These are phyloP conservation scores for Megamerina dolium DNA, from an alignment of 2,888 invertebrate species.

Conservation along the genomic window DNA sequence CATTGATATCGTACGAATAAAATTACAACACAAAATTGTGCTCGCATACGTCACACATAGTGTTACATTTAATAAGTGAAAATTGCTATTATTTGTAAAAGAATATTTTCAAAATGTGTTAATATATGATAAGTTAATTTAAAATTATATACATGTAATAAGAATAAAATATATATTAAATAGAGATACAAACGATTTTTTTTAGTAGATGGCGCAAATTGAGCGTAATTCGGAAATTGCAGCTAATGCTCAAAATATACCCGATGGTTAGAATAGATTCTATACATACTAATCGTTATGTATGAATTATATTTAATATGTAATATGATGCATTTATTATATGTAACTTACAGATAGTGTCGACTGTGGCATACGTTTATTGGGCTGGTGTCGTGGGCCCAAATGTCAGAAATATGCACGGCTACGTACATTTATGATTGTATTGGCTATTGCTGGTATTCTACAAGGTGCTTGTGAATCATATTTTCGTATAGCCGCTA, in stretches of 20 bases:
- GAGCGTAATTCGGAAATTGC: slow-evolving; percentile 35
- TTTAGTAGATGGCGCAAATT: slow-evolving; percentile 13
- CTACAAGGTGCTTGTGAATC: slow-evolving; percentile 50
- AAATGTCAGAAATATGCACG: slow-evolving; percentile 51
- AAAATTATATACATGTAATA: too few relatives aligned
- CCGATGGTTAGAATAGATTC: slow-evolving; percentile 27
- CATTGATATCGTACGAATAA: too few relatives aligned
- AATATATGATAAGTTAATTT: too few relatives aligned
- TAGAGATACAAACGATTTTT: too few relatives aligned
- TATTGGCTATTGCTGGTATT: slow-evolving; percentile 45
- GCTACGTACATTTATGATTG: slow-evolving; percentile 48
- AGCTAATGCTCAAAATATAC: slow-evolving; percentile 37
- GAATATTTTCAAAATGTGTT: too few relatives aligned
- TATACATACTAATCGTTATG: background rate
- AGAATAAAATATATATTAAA: too few relatives aligned
- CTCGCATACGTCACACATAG: too few relatives aligned
- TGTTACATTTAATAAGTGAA: too few relatives aligned
- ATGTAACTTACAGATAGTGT: slow-evolving; percentile 40
- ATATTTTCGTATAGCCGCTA: slow-evolving; percentile 53
- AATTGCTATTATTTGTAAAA: too few relatives aligned
- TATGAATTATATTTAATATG: too few relatives aligned
- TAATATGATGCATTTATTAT: too few relatives aligned
- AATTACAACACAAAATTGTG: too few relatives aligned
- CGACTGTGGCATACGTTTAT: slow-evolving; percentile 51
- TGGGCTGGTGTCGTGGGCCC: slow-evolving; percentile 50